phyloP scores from a whole-genome alignment of 1,140 invertebrate species.

The Belonocnema kinseyi region DNA sequence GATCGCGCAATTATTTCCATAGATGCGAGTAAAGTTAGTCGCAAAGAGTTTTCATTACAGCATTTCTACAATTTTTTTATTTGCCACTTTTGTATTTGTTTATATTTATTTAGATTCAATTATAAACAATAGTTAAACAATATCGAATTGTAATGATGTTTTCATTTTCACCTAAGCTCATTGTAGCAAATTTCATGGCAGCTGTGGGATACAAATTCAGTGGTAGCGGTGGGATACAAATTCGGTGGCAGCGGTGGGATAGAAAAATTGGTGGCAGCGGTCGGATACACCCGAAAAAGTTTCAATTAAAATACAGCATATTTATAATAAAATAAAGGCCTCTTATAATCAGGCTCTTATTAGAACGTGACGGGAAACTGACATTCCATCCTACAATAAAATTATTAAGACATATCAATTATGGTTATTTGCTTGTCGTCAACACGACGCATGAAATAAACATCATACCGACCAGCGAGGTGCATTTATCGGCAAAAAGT shows the following conservation, averaged over 20 bases:
- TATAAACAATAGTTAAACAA: too few relatives aligned
- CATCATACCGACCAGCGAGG: slow-evolving; percentile 3
- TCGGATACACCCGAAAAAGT: background rate
- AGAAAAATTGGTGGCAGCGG: background rate
- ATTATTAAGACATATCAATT: slow-evolving; percentile 23
- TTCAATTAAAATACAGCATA: background rate
- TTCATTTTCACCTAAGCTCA: too few relatives aligned
- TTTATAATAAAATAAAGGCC: slow-evolving; percentile 19
- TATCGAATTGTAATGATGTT: too few relatives aligned
- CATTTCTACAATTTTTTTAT: too few relatives aligned
- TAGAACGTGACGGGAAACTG: background rate
- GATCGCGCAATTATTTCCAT: too few relatives aligned
- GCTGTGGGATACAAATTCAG: background rate
- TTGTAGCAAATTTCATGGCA: slow-evolving; percentile 1
- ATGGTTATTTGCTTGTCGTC: slow-evolving; percentile 15
- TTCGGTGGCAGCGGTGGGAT: background rate
- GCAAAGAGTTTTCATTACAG: too few relatives aligned
- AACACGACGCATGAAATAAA: background rate
- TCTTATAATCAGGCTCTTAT: background rate
- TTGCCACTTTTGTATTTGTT: too few relatives aligned
- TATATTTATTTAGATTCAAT: too few relatives aligned
- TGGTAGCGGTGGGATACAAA: background rate
- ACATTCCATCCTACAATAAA: background rate
- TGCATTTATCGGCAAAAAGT: background rate
- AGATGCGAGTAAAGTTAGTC: too few relatives aligned